These are phyloP conservation scores for Enoplosus armatus DNA, from an alignment of 2,797 vertebrate genomes.

Conservation along the genomic window DNA sequence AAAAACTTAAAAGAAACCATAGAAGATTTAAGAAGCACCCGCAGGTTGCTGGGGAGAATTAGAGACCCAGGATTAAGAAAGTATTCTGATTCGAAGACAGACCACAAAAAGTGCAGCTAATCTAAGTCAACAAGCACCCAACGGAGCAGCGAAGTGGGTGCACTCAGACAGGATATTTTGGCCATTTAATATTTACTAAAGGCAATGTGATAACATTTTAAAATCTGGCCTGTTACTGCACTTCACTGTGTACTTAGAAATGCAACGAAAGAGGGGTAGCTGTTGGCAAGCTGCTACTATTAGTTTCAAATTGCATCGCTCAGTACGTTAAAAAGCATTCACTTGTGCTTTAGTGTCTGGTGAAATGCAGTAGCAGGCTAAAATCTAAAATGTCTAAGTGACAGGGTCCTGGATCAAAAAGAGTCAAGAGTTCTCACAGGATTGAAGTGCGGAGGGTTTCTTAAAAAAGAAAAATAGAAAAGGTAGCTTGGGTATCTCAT, in stretches of 20 bases:
- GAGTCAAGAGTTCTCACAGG: conserved; percentile 57
- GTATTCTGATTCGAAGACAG: conserved; percentile 55
- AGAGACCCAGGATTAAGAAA: conserved; percentile 55
- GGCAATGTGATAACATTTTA: conserved; percentile 66
- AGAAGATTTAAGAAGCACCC: conserved; percentile 77
- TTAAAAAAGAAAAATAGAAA: conserved; percentile 68
- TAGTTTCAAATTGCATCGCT: conserved; percentile 49
- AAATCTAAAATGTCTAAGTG: conserved; percentile 53
- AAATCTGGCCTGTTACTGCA: conserved; percentile 68
- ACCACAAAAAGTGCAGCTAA: conserved; percentile 62
- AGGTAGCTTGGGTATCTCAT: conserved; percentile 56
- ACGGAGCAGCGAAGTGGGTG: conserved; percentile 49
- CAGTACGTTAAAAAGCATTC: conserved; percentile 50
- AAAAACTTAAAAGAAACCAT: conserved; percentile 67
- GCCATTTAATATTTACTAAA: conserved; percentile 64
- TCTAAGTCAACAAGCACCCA: conserved; percentile 64
- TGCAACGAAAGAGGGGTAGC: conserved; percentile 38
- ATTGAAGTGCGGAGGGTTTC: conserved; percentile 77
- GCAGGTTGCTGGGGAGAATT: conserved; percentile 69
- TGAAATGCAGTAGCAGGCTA: conserved; percentile 61
- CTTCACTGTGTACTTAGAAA: conserved; percentile 50
- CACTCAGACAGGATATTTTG: conserved; percentile 57
- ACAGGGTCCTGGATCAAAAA: conserved; percentile 63
- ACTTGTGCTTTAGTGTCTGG: conserved; percentile 33
- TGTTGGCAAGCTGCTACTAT: conserved; percentile 58